A percentile compares a stretch with the other conserved stretches of the same genome.
Conservation (phyloP, 92 coral and sea anemone species). For the Palythoa grandiflora region DNA sequence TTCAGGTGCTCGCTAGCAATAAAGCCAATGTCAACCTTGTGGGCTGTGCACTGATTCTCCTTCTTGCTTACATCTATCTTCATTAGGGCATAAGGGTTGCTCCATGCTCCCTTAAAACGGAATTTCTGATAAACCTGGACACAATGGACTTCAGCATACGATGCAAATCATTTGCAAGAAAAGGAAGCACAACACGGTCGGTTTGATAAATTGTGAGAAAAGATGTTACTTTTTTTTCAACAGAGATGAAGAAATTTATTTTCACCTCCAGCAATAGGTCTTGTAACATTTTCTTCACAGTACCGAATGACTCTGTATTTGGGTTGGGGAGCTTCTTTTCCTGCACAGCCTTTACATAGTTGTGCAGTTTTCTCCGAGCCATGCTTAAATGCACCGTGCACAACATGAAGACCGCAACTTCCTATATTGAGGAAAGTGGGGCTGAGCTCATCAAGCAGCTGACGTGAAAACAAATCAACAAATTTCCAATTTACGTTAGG, state of each 20-base stretch:
- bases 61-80: slow-evolving; percentile 27
- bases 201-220: slow-evolving; percentile 48
- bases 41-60: slow-evolving; percentile 39
- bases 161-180: slow-evolving; percentile 42
- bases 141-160: slow-evolving; percentile 37
- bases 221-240: slow-evolving; percentile 37
- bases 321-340: slow-evolving; percentile 30
- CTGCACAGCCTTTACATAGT: slow-evolving; percentile 23
- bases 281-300: slow-evolving; percentile 31
- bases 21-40: slow-evolving; percentile 49
- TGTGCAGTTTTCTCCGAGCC: slow-evolving; percentile 34
- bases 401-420: slow-evolving; percentile 43
- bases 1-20: slow-evolving; percentile 42
- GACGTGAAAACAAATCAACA: slow-evolving; percentile 31
- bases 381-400: slow-evolving; percentile 36
- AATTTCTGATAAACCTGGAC: slow-evolving; percentile 43
- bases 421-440: slow-evolving; percentile 34
- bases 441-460: slow-evolving; percentile 37
- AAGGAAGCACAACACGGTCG: slow-evolving; percentile 39
- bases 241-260: slow-evolving; percentile 38
- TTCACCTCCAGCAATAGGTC: slow-evolving; percentile 39
- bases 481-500: background rate
- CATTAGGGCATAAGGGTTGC: slow-evolving; percentile 5
- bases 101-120: slow-evolving; percentile 46
- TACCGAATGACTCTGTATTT: slow-evolving; percentile 32